phyloP scores from a whole-genome alignment of 1,140 invertebrate genomes.

The Cecropterus lyciades region DNA sequence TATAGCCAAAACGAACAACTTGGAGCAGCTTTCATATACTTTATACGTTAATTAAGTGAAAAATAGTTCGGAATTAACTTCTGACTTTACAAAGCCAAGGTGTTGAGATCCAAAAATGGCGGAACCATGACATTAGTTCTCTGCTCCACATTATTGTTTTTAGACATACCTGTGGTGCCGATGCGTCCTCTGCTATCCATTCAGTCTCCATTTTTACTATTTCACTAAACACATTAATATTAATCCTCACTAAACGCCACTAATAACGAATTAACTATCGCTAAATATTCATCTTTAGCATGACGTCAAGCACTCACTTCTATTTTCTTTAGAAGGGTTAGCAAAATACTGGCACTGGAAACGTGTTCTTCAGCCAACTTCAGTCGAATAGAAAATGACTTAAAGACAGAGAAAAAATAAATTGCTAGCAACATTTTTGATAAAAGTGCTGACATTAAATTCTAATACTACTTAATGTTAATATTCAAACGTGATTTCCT shows the following conservation, averaged over 20 bases:
- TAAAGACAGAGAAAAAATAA: too few species aligned
- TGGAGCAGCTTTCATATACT: conserved; percentile 3
- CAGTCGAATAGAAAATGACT: background rate
- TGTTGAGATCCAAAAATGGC: conserved; percentile 70
- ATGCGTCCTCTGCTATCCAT: conserved; percentile 79
- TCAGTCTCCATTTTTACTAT: conserved; percentile 81
- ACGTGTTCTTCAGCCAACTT: conserved; percentile 47
- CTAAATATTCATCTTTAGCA: conserved; percentile 75
- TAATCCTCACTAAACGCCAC: conserved; percentile 67
- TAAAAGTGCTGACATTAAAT: too few species aligned
- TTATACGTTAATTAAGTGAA: conserved; percentile 11
- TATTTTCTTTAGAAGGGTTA: conserved; percentile 50
- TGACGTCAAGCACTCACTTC: conserved; percentile 78
- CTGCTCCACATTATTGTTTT: conserved; percentile 66
- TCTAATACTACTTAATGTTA: too few species aligned
- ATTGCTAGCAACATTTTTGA: too few species aligned
- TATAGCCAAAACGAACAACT: background rate
- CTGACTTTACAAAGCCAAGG: conserved; percentile 24
- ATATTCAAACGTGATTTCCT: too few species aligned
- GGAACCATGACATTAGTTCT: conserved; percentile 73
- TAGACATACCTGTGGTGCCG: conserved; percentile 70
- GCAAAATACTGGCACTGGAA: conserved; percentile 44
- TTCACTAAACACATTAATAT: conserved; percentile 80
- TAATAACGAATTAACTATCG: conserved; percentile 67
- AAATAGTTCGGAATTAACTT: conserved; percentile 23